Evolutionary conservation across 1,140 invertebrate genomes (phyloP).

Genomic region (Drosophila tristis): DNA sequence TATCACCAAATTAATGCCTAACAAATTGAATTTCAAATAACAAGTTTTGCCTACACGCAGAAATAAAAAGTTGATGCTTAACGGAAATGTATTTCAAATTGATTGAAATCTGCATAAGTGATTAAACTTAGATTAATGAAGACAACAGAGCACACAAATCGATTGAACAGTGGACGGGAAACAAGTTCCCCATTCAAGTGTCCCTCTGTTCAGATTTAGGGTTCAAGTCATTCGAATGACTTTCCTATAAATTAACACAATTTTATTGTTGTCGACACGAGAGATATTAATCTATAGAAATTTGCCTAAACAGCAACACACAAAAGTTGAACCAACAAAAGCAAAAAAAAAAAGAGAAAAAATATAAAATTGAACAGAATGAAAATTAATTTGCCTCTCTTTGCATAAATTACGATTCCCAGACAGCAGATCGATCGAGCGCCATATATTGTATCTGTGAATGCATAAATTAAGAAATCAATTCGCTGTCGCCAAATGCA

Average conservation of each 20-base stretch:
- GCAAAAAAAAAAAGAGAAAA: constrained; percentile 17
- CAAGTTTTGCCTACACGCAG: constrained; percentile 8
- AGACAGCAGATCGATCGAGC: constrained; percentile 25
- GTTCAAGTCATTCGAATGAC: constrained; percentile 44
- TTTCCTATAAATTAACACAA: constrained; percentile 81
- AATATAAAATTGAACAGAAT: constrained; percentile 55
- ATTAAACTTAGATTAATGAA: constrained; percentile 79
- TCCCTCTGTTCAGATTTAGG: constrained; percentile 16
- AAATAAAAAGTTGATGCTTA: constrained; percentile 45
- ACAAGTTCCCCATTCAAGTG: constrained; percentile 63
- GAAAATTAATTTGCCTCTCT: constrained; percentile 72
- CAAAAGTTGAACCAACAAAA: constrained; percentile 35
- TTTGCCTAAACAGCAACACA: constrained; percentile 78
- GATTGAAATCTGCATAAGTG: constrained; percentile 78
- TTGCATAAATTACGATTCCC: constrained; percentile 61
- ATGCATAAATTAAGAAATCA: constrained; percentile 56
- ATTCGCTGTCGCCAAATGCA: constrained; percentile 50
- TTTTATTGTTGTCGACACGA: constrained; percentile 80
- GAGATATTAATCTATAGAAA: constrained; percentile 74
- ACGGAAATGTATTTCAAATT: constrained; percentile 73
- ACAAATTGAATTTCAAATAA: constrained; percentile 10
- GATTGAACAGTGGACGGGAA: constrained; percentile 44
- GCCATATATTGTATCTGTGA: constrained; percentile 33
- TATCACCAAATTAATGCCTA: constrained; percentile 32
- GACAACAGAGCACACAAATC: constrained; percentile 58